Conservation (phyloP, 2,797 vertebrate genomes). For the Alectoris magna region DNA sequence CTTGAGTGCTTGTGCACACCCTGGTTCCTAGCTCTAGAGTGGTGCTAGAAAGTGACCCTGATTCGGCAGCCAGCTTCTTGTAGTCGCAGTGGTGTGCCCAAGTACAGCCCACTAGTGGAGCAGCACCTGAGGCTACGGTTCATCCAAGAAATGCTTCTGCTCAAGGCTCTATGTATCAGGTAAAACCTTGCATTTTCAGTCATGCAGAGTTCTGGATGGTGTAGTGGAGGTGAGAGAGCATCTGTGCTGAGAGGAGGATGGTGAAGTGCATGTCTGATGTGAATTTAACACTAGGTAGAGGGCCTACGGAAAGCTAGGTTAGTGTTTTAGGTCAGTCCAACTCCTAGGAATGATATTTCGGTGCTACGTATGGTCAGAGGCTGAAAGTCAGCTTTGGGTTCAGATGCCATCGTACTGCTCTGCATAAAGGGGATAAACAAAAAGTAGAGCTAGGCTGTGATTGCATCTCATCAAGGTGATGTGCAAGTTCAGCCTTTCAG, state of each 20-base stretch:
- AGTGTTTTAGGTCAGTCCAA: background rate
- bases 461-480: constrained; percentile 9
- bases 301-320: background rate
- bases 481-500: background rate
- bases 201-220: background rate
- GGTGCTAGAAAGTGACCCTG: background rate
- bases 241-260: rapidly evolving
- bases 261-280: background rate
- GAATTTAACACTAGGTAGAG: background rate
- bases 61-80: background rate
- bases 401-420: background rate
- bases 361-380: background rate
- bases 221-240: background rate
- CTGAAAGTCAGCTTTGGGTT: background rate
- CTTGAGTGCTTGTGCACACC: background rate
- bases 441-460: background rate
- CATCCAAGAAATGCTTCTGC: background rate
- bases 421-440: background rate
- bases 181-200: background rate
- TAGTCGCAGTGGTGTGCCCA: background rate
- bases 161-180: background rate
- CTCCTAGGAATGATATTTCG: background rate
- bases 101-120: background rate
- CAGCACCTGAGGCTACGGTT: background rate
- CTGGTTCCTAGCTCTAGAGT: background rate